Evolutionary conservation across 2,797 vertebrate genomes (phyloP).

Genomic region (Micropoecilia bifurca): DNA sequence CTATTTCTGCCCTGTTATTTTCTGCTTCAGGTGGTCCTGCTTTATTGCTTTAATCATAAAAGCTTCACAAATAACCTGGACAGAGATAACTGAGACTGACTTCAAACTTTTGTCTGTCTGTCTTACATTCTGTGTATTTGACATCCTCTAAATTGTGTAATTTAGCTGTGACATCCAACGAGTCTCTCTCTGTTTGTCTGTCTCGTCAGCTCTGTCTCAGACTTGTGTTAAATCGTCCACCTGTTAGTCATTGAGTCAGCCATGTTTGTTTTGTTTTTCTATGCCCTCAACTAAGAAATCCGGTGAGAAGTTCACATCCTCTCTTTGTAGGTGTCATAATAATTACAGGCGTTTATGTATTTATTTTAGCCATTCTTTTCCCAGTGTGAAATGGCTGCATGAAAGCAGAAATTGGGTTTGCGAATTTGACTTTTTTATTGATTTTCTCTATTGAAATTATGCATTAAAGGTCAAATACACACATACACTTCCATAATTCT

Average conservation of each 20-base stretch:
- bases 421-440: background rate
- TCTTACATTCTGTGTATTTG: slow-evolving; percentile 65
- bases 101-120: slow-evolving; percentile 79
- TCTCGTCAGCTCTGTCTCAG: slow-evolving; percentile 81
- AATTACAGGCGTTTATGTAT: background rate
- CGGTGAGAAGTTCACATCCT: slow-evolving; percentile 5
- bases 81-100: slow-evolving; percentile 81
- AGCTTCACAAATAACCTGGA: slow-evolving; percentile 73
- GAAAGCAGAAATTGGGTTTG: background rate
- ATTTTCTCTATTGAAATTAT: background rate
- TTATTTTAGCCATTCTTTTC: background rate
- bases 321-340: background rate
- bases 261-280: slow-evolving; percentile 35
- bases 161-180: slow-evolving; percentile 53
- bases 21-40: slow-evolving; percentile 52
- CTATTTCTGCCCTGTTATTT: slow-evolving; percentile 51
- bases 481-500: background rate
- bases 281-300: background rate
- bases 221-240: slow-evolving; percentile 70
- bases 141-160: slow-evolving; percentile 46
- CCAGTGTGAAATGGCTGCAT: background rate
- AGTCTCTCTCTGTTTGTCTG: slow-evolving; percentile 63
- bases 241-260: slow-evolving; percentile 34
- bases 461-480: background rate
- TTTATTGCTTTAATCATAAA: slow-evolving; percentile 36